Evolutionary conservation across 2,113 vertebrate species (phyloP), one percentile per base, ranked within the genome.

Genomic region (Ammodytes dubius): DNA sequence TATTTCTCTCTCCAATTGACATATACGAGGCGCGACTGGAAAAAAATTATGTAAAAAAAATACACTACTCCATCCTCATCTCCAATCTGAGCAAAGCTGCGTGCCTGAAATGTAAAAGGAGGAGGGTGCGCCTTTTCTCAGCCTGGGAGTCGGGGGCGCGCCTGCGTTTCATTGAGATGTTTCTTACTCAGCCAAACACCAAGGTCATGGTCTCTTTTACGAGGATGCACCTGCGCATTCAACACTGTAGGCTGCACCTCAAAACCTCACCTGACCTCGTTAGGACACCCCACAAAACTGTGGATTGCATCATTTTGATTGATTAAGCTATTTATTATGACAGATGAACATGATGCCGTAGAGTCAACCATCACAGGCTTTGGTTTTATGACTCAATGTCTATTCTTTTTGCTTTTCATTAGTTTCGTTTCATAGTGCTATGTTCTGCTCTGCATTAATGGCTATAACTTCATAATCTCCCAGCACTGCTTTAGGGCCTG

Each of bases 61-160:
- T 45, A 1, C 67, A 50, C 5, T 76, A 67, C 57, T 60, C 58
- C 37, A 49, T 68, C 72, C 43, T 88, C 90, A 74, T 80, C 72
- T 86, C 73, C 63, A 88, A 90, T 88, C 81, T 85, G 90, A 83
- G 88, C 85, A 61, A 64, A 80, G 77, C 78, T 86, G 87, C 92
- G 92, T 91, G 91, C 89, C 87, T 70, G 87, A 73, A 87, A 89
- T 88, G 49, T 46, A 50, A 65, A 82, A 68, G 75, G 39, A 74
- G 74, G 85, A 82, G 68, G 91, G 84, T 88, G 91, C 82, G 90
- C 84, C 79, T 89, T 86, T 88, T 87, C 77, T 72, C 82, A 66
- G 81, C 70, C 82, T n/a, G 72, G 61, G 57, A 54, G 87, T 52
- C 79, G 77, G 79, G 81, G 57, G 87, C 76, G 91, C 88, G 86